Percentiles rank a stretch among this genome's conserved stretches.
phyloP scores from a whole-genome alignment of 1,140 invertebrate species.

The Ostrea edulis region DNA sequence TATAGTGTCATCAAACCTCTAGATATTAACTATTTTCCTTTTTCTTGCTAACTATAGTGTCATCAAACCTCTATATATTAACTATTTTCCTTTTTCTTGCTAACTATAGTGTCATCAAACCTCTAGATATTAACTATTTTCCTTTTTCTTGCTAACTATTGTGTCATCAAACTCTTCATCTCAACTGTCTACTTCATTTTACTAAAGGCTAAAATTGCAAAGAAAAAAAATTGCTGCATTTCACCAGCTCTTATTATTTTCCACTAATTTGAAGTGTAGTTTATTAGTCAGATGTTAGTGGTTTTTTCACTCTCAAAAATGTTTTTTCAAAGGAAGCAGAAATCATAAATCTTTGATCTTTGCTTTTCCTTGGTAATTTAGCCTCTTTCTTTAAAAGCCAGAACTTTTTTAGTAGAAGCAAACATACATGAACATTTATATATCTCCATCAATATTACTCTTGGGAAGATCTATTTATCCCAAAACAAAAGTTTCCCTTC shows the following conservation, averaged over 20 bases:
- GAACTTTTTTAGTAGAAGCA: background rate
- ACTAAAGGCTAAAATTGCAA: background rate
- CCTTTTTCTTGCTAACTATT: too few species aligned
- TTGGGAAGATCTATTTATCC: slow-evolving; percentile 21
- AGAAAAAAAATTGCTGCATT: background rate
- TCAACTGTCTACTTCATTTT: background rate
- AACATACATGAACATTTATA: background rate
- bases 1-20: background rate
- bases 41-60: too few species aligned
- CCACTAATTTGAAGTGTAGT: background rate
- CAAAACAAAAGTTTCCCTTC: slow-evolving; percentile 22
- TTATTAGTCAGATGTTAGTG: background rate
- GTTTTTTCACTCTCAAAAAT: background rate
- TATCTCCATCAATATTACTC: slow-evolving; percentile 17
- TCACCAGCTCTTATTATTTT: background rate
- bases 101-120: background rate
- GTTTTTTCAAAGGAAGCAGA: background rate
- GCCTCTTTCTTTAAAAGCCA: background rate
- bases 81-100: background rate
- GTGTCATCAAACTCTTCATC: background rate
- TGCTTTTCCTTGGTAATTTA: background rate
- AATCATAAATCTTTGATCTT: background rate
- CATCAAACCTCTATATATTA: background rate
- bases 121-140: too few species aligned
- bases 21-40: too few species aligned